phyloP scores from a whole-genome alignment of 1,140 invertebrate species.

The Leptonema lineaticorne region DNA sequence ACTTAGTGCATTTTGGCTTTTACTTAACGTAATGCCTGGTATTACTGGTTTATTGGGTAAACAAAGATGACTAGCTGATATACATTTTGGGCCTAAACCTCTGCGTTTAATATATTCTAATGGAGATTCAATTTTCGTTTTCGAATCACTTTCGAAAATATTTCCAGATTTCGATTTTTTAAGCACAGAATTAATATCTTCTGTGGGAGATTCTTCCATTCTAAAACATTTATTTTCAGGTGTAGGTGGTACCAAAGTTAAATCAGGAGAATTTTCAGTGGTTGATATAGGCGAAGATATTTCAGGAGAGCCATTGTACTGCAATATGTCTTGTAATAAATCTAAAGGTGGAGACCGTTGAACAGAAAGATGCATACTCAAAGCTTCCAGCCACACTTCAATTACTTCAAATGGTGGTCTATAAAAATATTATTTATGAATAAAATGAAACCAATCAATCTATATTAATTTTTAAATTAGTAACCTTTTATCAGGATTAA shows the following conservation, averaged over 20 bases:
- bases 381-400: constrained; percentile 76
- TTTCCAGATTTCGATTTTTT: constrained; percentile 44
- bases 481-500: constrained; percentile 81
- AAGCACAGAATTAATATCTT: constrained; percentile 11
- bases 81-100: constrained; percentile 46
- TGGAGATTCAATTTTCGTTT: constrained; percentile 3
- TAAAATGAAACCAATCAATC: too few relatives aligned
- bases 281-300: neutral
- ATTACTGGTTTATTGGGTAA: constrained; percentile 39
- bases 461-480: too few relatives aligned
- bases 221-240: constrained; percentile 13
- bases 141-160: constrained; percentile 33
- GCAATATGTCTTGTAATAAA: constrained; percentile 72
- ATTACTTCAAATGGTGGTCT: constrained; percentile 86
- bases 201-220: neutral
- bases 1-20: constrained; percentile 43
- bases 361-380: constrained; percentile 71
- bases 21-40: constrained; percentile 39
- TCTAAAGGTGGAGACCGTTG: constrained; percentile 65
- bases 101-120: constrained; percentile 14
- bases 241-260: constrained; percentile 1
- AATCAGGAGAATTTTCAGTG: neutral
- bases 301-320: constrained; percentile 59
- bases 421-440: constrained; percentile 39
- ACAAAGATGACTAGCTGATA: constrained; percentile 48